phyloP scores from a whole-genome alignment of 2,888 invertebrate genomes.

The Polydrusus tereticollis region DNA sequence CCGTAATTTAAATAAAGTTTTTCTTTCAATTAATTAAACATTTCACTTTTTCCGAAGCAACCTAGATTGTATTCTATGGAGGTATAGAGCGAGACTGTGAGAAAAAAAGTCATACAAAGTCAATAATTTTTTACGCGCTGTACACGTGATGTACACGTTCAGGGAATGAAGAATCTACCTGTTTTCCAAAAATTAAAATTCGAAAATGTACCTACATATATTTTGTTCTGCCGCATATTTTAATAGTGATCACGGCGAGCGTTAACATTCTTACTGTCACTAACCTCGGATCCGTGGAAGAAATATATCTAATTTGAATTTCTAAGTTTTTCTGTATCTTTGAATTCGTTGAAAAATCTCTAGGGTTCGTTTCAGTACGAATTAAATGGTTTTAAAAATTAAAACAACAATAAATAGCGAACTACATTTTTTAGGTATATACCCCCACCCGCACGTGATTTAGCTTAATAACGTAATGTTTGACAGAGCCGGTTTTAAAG shows the following conservation, averaged over 20 bases:
- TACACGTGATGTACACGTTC: background rate
- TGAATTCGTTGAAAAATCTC: background rate
- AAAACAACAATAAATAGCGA: background rate
- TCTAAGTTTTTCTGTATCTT: conserved; percentile 1
- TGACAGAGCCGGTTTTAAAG: too few species aligned
- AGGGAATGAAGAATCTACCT: background rate
- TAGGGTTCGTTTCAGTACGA: background rate
- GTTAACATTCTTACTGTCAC: background rate
- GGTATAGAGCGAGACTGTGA: too few species aligned
- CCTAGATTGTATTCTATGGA: too few species aligned
- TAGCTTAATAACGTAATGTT: too few species aligned
- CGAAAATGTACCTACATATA: background rate
- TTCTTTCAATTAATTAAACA: too few species aligned
- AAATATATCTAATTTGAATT: conserved; percentile 1
- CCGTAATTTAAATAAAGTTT: too few species aligned
- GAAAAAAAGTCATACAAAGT: too few species aligned
- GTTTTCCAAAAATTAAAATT: background rate
- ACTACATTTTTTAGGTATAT: too few species aligned
- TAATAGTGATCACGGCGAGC: background rate
- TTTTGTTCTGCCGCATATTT: background rate
- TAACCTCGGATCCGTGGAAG: background rate
- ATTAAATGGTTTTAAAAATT: background rate
- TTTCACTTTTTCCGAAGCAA: too few species aligned
- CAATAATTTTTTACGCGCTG: too few species aligned
- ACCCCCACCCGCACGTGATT: too few species aligned